Percentiles rank a stretch among this genome's conserved stretches.
Evolutionary conservation across 1,140 invertebrate species (phyloP).

Genomic region (Camponotus pennsylvanicus): DNA sequence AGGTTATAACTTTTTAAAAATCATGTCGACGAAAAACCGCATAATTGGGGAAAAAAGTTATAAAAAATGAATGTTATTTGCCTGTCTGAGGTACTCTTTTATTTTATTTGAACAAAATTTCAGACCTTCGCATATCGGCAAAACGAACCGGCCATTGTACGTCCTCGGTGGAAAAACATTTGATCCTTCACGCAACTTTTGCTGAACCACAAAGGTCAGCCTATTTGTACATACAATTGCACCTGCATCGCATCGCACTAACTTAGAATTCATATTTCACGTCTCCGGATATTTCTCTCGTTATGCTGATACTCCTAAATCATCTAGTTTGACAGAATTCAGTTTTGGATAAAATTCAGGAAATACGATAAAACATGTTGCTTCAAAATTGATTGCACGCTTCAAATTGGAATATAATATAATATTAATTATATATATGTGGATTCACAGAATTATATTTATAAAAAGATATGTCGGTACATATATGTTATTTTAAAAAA

Average conservation of each 20-base stretch:
- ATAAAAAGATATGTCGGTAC: not conserved
- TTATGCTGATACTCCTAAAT: not conserved
- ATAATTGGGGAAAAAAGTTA: not conserved
- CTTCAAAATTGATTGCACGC: not conserved
- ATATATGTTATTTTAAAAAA: not conserved
- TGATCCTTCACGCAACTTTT: constrained; percentile 38
- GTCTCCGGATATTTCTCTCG: not conserved
- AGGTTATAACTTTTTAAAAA: constrained; percentile 28
- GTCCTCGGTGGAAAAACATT: not conserved
- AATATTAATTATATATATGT: not conserved
- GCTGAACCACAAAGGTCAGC: not conserved
- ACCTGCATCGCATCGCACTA: not conserved
- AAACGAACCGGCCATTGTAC: constrained; percentile 32
- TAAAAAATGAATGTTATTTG: constrained; percentile 36
- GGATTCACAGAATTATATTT: not conserved
- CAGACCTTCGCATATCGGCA: constrained; percentile 17
- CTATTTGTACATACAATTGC: constrained; percentile 14
- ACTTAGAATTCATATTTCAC: constrained; percentile 31
- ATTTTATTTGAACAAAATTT: constrained; percentile 46
- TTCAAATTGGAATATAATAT: not conserved
- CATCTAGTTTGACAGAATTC: not conserved
- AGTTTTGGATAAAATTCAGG: constrained; percentile 8
- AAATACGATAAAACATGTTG: not conserved
- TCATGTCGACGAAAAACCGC: constrained; percentile 25
- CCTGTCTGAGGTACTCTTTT: not conserved